Evolutionary conservation across 2,797 vertebrate genomes (phyloP).

Genomic region (Tenualosa thibaudeaui): DNA sequence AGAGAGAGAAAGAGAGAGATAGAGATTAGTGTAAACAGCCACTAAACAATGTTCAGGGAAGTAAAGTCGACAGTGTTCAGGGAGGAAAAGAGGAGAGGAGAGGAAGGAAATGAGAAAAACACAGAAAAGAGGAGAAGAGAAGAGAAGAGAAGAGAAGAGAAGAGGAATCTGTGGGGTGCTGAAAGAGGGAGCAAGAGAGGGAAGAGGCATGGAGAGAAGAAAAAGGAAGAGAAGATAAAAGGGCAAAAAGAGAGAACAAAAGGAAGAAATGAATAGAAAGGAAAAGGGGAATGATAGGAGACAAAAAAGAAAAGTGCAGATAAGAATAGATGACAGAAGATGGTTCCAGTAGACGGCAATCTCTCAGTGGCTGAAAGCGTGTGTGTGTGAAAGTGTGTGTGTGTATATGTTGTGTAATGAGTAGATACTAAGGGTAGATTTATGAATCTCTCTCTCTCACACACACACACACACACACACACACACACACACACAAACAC

Average conservation of each 20-base stretch:
- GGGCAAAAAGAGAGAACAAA: neutral
- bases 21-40: neutral
- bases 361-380: neutral
- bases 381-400: constrained; percentile 3
- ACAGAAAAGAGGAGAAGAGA: neutral
- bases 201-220: neutral
- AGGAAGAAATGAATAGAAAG: neutral
- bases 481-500: too few relatives aligned
- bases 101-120: neutral
- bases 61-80: too few relatives aligned
- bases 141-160: neutral
- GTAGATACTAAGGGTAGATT: too few relatives aligned
- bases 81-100: neutral
- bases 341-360: neutral
- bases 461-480: too few relatives aligned
- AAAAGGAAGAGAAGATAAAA: neutral
- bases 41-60: too few relatives aligned
- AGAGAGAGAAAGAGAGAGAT: neutral
- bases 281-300: neutral
- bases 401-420: neutral
- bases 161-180: too few relatives aligned
- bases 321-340: neutral
- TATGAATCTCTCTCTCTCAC: too few relatives aligned
- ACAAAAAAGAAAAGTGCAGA: constrained; percentile 47
- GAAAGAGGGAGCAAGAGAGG: constrained; percentile 6